A percentile compares a stretch with the other conserved stretches of the same genome.
These are phyloP conservation scores for Peucedramus taeniatus DNA, from an alignment of 2,113 vertebrate species.

Conservation along the genomic window DNA sequence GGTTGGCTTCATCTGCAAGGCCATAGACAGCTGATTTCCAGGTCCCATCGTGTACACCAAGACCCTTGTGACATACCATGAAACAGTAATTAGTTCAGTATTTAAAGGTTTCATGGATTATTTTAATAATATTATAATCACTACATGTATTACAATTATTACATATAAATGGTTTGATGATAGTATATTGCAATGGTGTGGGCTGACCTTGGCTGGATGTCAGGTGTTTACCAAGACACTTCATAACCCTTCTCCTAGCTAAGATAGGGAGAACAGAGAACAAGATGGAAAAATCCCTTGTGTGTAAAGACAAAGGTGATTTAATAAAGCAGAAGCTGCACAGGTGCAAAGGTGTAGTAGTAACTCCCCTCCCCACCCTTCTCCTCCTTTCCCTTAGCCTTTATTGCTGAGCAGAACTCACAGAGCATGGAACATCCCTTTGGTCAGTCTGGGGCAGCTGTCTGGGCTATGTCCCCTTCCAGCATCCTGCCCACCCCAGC, in stretches of 20 bases:
- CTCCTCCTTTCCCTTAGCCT: not conserved
- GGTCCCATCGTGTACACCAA: not conserved
- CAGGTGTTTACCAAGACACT: not conserved
- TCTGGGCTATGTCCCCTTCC: not conserved
- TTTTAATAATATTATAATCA: not conserved
- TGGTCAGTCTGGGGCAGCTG: not conserved
- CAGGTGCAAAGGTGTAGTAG: not conserved
- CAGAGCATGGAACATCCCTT: not conserved
- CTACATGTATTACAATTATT: not conserved
- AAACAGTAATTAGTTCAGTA: not conserved
- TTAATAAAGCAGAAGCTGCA: not conserved
- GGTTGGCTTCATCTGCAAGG: not conserved
- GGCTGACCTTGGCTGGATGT: not conserved
- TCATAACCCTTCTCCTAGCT: not conserved
- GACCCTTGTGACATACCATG: not conserved
- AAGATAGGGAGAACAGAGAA: not conserved
- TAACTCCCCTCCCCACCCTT: not conserved
- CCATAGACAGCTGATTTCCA: conserved; percentile 38
- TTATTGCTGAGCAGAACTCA: not conserved
- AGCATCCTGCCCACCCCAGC: not conserved
- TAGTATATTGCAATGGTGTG: not conserved
- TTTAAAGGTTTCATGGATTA: not conserved
- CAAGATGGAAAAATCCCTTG: not conserved
- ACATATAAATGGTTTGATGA: not conserved
- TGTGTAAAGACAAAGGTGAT: not conserved